These are phyloP conservation scores for Cheirogaleus medius DNA, from an alignment of 2,113 vertebrate species.

Conservation along the genomic window DNA sequence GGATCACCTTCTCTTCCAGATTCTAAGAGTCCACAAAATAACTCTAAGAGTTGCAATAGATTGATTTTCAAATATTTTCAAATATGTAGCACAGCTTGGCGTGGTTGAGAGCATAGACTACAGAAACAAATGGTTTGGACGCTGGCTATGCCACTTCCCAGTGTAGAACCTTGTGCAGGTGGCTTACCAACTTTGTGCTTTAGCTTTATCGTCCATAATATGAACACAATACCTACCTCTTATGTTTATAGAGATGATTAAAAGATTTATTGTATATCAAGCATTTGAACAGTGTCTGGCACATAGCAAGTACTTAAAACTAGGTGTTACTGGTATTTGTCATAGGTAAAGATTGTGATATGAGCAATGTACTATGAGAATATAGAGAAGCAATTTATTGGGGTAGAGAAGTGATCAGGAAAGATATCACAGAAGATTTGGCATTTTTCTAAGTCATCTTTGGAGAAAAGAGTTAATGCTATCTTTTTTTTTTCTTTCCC, in stretches of 20 bases:
- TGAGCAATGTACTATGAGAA: background rate
- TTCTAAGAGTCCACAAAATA: background rate
- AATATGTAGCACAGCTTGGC: background rate
- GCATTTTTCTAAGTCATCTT: background rate
- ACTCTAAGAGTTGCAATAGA: background rate
- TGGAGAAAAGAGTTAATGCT: background rate
- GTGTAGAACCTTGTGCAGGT: background rate
- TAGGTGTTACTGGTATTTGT: background rate
- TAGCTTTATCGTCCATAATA: background rate
- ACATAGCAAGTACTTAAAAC: background rate
- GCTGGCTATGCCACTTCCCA: background rate
- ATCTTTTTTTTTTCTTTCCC: background rate
- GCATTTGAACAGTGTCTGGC: background rate
- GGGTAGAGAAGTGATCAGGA: background rate
- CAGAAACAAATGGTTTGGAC: background rate
- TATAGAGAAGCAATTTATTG: background rate
- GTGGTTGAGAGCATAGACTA: background rate
- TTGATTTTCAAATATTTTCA: background rate
- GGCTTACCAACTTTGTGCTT: background rate
- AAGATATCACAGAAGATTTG: background rate
- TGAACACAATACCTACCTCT: background rate
- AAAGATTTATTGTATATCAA: background rate
- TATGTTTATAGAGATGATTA: background rate
- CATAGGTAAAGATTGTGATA: background rate
- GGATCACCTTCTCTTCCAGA: background rate